phyloP scores from a whole-genome alignment of 2,888 invertebrate genomes.

The Odontothrips loti region DNA sequence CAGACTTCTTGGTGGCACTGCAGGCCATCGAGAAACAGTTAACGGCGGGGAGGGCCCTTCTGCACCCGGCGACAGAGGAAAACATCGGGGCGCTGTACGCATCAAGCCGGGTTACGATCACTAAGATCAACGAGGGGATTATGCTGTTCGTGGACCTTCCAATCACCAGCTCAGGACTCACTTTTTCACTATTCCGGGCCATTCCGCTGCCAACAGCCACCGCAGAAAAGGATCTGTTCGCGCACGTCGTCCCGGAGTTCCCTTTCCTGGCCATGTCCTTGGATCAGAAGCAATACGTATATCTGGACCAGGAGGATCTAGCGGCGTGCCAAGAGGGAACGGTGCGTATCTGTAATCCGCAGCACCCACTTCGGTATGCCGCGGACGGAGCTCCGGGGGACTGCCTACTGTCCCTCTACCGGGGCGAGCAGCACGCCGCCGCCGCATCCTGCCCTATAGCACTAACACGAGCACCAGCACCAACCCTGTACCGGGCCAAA shows the following conservation, averaged over 20 bases:
- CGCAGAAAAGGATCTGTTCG: not conserved
- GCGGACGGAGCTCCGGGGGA: not conserved
- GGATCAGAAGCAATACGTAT: not conserved
- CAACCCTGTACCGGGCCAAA: no score
- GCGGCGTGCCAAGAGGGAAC: not conserved
- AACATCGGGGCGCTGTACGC: not conserved
- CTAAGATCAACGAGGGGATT: not conserved
- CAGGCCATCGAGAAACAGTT: not conserved
- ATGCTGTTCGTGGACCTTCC: not conserved
- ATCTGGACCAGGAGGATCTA: not conserved
- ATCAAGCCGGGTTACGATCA: not conserved
- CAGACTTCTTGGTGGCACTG: not conserved
- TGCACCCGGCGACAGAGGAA: not conserved
- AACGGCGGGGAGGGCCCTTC: not conserved
- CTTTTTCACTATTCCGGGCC: not conserved
- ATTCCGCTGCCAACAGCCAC: not conserved
- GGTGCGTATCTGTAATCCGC: not conserved
- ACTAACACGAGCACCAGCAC: no score
- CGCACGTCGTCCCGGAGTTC: not conserved
- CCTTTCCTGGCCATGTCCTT: not conserved
- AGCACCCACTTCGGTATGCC: not conserved
- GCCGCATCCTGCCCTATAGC: no score
- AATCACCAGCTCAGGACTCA: not conserved
- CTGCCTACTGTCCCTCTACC: no score
- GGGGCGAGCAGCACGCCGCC: no score